phyloP scores from a whole-genome alignment of 2,888 invertebrate genomes.

The Augochlorella aurata region DNA sequence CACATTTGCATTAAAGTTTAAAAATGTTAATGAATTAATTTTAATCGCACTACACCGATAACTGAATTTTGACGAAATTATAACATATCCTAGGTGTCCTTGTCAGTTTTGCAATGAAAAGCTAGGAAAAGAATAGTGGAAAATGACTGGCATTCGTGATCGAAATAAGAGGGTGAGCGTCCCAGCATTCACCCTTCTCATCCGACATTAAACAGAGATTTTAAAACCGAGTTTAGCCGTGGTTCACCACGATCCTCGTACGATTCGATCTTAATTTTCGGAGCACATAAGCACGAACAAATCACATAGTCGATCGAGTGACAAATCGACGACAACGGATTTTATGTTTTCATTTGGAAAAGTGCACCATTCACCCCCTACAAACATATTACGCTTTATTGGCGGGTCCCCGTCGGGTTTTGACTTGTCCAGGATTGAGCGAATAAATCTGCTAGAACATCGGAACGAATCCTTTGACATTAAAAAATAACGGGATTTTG shows the following conservation, averaged over 20 bases:
- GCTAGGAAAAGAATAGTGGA: not conserved
- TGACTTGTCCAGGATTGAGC: not conserved
- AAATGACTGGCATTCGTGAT: not conserved
- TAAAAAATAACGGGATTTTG: not conserved
- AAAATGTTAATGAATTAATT: too few relatives aligned
- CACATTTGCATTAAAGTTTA: too few relatives aligned
- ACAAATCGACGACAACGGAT: constrained; percentile 62
- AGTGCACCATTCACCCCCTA: constrained; percentile 62
- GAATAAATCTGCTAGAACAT: not conserved
- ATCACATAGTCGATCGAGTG: constrained; percentile 64
- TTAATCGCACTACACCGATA: too few relatives aligned
- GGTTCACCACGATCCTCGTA: constrained; percentile 50
- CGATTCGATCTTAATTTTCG: constrained; percentile 59
- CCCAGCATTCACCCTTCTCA: not conserved
- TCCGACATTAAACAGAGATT: constrained; percentile 57
- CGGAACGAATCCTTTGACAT: not conserved
- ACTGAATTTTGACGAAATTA: too few relatives aligned
- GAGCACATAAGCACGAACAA: constrained; percentile 25
- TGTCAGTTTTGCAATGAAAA: not conserved
- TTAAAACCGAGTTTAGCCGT: constrained; percentile 49
- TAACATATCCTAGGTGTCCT: too few relatives aligned
- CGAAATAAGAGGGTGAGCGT: constrained; percentile 7
- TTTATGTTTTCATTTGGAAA: constrained; percentile 73
- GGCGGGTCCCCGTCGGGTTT: constrained; percentile 38
- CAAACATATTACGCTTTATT: constrained; percentile 52